Base-by-base conservation (phyloP, 2,888 invertebrate genomes). In the Macrophya annulata region DNA sequence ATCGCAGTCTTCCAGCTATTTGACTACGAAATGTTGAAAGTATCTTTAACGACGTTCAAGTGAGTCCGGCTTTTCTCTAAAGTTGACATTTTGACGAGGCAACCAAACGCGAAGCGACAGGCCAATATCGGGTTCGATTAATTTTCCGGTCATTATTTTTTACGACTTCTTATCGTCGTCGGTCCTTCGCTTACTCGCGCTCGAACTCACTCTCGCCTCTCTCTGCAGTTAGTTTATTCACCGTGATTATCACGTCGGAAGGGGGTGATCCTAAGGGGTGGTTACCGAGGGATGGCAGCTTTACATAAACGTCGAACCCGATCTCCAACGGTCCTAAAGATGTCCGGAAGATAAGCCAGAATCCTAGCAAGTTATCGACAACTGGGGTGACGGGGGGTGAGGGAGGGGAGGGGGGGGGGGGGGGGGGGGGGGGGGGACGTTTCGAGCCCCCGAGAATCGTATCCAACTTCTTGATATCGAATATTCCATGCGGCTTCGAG, bases 121-220 rank as follows among this genome's bases (percentile, higher is more conserved):
- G 87, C 87, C 90, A 89, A 90, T 88, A 91, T 91, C 90, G 88
- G 90, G 89, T 92, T 91, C 92, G 92, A 93, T 93, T 93, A 93
- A 92, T 93, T 93, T 93, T 92, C 92, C 92, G 92, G 92, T 91
- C 92, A 91, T 93, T 93, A 93, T 93, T 93, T 93, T 93, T 93
- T 92, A 93, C 90, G 92, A 90, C 90, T 90, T 85, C 91, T 89
- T 92, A 92, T 92, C 92, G 89, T 86, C 87, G 87, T 89, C 90
- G 88, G 88, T 88, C 86, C 86, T 77, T 81, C 51, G 48, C 74
- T 59, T 82, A 37, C 59, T 48, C 17, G 17, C n/a, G 17, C 31
- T 31, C 31, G 31, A 31, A 31, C 31, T 31, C 31, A 31, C 85
- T 84, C 82, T 77, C 86, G 3, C 82, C 62, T 59, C 85, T 65